Evolutionary conservation across 1,140 invertebrate species (phyloP).

Genomic region (Panonychus citri): DNA sequence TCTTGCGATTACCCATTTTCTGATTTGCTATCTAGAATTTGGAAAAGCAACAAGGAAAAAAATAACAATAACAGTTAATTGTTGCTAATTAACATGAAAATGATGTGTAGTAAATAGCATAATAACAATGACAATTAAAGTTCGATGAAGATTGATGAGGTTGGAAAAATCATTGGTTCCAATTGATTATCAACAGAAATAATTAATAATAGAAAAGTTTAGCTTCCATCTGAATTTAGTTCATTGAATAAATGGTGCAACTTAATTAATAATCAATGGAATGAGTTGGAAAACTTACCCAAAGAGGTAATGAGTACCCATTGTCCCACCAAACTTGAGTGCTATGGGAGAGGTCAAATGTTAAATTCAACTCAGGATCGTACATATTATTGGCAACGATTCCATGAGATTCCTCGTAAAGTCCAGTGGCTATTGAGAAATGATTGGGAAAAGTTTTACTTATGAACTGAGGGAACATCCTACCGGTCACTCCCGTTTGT

Average conservation of each 20-base stretch:
- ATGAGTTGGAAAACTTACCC: too few species aligned
- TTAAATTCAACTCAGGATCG: conserved; percentile 14
- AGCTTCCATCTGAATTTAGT: too few species aligned
- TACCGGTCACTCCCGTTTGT: conserved; percentile 9
- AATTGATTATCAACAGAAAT: not conserved
- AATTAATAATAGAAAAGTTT: not conserved
- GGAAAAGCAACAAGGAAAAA: not conserved
- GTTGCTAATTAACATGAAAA: not conserved
- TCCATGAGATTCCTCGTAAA: conserved; percentile 30
- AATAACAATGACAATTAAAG: too few species aligned
- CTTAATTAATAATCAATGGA: too few species aligned
- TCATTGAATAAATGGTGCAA: too few species aligned
- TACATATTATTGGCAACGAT: conserved; percentile 20
- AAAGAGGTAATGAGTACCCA: not conserved
- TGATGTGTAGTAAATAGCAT: too few species aligned
- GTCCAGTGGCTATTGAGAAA: conserved; percentile 20
- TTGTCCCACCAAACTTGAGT: conserved; percentile 16
- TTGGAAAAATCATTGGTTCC: not conserved
- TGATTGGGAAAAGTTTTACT: conserved; percentile 22
- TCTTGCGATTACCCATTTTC: not conserved
- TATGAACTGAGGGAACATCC: conserved; percentile 13
- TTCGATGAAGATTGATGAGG: too few species aligned
- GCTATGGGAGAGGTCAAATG: conserved; percentile 3
- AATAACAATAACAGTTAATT: not conserved
- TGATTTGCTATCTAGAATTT: not conserved